A percentile compares a stretch with the other conserved stretches of the same genome.
Conservation (phyloP, 2,797 vertebrate species). For the Petrocephalus schoutedeni region DNA sequence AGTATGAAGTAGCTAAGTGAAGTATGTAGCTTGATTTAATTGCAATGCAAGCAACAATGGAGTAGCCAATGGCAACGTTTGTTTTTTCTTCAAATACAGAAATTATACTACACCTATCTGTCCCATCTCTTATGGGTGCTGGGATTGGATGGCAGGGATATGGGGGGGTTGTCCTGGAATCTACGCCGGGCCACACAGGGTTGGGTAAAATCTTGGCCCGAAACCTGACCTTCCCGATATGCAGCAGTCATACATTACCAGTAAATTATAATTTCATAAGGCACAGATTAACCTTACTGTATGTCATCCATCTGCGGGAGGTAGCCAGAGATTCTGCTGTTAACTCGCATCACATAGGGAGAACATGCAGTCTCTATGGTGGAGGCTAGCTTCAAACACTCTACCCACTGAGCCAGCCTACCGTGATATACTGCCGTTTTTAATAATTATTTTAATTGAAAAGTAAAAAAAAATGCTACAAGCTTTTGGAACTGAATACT, state of each 20-base stretch:
- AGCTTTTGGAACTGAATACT: neutral
- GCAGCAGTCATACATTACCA: neutral
- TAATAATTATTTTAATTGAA: neutral
- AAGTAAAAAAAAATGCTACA: neutral
- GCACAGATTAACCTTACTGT: neutral
- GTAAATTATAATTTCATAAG: neutral
- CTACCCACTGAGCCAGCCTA: neutral
- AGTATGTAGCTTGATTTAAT: neutral
- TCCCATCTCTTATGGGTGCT: neutral
- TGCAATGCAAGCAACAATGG: neutral
- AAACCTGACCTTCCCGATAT: neutral
- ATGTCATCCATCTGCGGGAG: neutral
- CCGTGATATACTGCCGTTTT: neutral
- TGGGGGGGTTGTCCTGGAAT: neutral
- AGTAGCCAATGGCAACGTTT: neutral
- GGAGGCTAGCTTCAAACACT: neutral
- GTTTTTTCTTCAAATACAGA: neutral
- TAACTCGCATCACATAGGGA: neutral
- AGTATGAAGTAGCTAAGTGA: neutral
- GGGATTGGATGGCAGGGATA: neutral
- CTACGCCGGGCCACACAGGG: neutral
- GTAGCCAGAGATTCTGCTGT: neutral
- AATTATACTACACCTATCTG: neutral
- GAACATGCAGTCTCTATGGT: neutral
- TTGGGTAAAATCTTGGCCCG: neutral